phyloP scores from a whole-genome alignment of 2,113 vertebrate genomes.

The Pseudolaguvia tuberculata region DNA sequence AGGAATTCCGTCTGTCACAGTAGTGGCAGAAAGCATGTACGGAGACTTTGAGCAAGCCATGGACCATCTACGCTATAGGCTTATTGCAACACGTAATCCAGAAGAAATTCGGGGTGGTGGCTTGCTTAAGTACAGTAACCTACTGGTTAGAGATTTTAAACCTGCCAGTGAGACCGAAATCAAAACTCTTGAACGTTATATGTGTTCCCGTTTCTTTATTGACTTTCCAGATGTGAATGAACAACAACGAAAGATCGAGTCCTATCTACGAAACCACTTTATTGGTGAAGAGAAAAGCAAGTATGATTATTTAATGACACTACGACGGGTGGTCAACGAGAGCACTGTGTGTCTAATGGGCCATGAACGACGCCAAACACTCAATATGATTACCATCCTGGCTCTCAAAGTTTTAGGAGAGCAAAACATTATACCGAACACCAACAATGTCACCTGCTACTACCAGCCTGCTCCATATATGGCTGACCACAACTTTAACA shows the following conservation, averaged over 20 bases:
- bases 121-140: conserved; percentile 92
- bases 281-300: conserved; percentile 92
- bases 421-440: conserved; percentile 88
- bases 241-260: conserved; percentile 93
- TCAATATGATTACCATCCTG: conserved; percentile 92
- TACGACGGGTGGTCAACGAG: conserved; percentile 83
- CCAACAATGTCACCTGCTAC: conserved; percentile 86
- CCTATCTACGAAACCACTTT: conserved; percentile 92
- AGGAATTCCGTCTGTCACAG: conserved; percentile 62
- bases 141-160: conserved; percentile 88
- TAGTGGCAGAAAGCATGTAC: conserved; percentile 93
- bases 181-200: conserved; percentile 91
- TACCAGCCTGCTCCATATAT: conserved; percentile 92
- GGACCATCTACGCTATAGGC: conserved; percentile 82
- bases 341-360: conserved; percentile 96
- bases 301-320: conserved; percentile 94
- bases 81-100: conserved; percentile 88
- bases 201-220: conserved; percentile 98
- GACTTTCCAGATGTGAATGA: conserved; percentile 91
- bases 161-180: conserved; percentile 85
- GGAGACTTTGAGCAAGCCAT: conserved; percentile 89
- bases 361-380: conserved; percentile 83
- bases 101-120: conserved; percentile 95
- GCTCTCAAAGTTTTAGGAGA: conserved; percentile 90
- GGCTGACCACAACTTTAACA: conserved; percentile 80